Percentiles rank a stretch among this genome's conserved stretches.
Evolutionary conservation across 2,888 invertebrate species (phyloP).

Genomic region (Trachelus iudaicus): DNA sequence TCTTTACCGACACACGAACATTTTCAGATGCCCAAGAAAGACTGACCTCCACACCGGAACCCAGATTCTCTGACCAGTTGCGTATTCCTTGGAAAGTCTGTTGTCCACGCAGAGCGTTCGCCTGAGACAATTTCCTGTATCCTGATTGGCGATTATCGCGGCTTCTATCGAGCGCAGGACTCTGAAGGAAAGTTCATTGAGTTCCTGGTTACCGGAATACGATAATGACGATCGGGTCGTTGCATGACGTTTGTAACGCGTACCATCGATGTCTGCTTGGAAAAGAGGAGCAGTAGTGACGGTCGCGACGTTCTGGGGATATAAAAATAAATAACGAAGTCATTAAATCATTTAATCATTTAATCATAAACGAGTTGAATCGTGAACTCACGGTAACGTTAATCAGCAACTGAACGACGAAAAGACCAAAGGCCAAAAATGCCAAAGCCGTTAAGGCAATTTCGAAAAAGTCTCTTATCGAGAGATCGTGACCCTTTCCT

Average conservation of each 20-base stretch:
- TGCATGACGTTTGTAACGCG: constrained; percentile 45
- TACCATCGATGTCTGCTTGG: constrained; percentile 25
- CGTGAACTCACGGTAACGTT: constrained; percentile 72
- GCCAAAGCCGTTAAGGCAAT: constrained; percentile 85
- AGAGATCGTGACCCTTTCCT: constrained; percentile 71
- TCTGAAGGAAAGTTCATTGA: constrained; percentile 70
- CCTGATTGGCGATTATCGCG: constrained; percentile 67
- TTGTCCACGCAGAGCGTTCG: constrained; percentile 77
- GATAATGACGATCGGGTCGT: constrained; percentile 31
- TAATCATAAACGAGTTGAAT: not conserved
- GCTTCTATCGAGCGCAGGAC: constrained; percentile 71
- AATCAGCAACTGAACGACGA: constrained; percentile 82
- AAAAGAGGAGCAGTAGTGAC: constrained; percentile 32
- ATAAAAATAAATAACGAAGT: not conserved
- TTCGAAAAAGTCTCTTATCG: constrained; percentile 80
- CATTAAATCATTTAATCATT: not conserved
- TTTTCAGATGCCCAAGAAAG: not conserved
- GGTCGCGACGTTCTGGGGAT: constrained; percentile 34
- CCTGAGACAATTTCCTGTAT: constrained; percentile 72
- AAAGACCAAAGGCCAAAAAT: constrained; percentile 84
- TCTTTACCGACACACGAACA: not conserved
- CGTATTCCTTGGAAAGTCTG: constrained; percentile 70
- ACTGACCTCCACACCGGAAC: constrained; percentile 81
- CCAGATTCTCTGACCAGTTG: constrained; percentile 74
- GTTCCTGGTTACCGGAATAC: constrained; percentile 60